Conservation (phyloP, 1,140 invertebrate species). For the Mycetomoellerius zeteki region DNA sequence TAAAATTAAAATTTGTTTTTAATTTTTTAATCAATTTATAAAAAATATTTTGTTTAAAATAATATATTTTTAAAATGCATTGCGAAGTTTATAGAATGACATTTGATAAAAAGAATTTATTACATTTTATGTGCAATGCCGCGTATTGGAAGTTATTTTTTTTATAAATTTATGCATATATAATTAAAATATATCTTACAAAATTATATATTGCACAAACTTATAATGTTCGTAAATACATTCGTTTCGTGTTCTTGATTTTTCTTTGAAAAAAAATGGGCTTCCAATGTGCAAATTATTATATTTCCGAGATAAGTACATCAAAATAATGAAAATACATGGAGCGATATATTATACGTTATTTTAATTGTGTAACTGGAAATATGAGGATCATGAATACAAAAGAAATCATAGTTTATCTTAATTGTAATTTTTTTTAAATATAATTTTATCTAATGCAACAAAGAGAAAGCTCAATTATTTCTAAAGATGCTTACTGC, state of each 20-base stretch:
- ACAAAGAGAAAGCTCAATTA: slow-evolving; percentile 31
- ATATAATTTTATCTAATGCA: neutral
- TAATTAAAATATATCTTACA: slow-evolving; percentile 18
- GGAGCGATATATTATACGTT: neutral
- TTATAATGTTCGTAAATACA: slow-evolving; percentile 34
- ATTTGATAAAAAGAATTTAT: slow-evolving; percentile 1
- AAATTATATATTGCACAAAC: slow-evolving; percentile 4
- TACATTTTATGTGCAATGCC: slow-evolving; percentile 20
- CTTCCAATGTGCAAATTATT: slow-evolving; percentile 69
- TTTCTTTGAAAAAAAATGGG: slow-evolving; percentile 64
- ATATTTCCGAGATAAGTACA: slow-evolving; percentile 44
- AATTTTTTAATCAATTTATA: neutral
- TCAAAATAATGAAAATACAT: slow-evolving; percentile 27
- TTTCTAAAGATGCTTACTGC: neutral
- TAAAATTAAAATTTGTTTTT: slow-evolving; percentile 1
- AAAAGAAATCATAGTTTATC: neutral
- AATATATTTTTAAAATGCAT: neutral
- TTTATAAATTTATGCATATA: slow-evolving; percentile 26
- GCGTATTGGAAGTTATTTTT: slow-evolving; percentile 40
- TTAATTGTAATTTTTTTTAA: slow-evolving; percentile 21
- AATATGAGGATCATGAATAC: slow-evolving; percentile 28
- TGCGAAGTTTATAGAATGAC: neutral
- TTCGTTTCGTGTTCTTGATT: slow-evolving; percentile 50
- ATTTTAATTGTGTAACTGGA: slow-evolving; percentile 45
- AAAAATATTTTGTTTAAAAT: neutral